A percentile compares a stretch with the other conserved stretches of the same genome.
Evolutionary conservation across 2,888 invertebrate species (phyloP).

Genomic region (Tromatobia lineatoria): DNA sequence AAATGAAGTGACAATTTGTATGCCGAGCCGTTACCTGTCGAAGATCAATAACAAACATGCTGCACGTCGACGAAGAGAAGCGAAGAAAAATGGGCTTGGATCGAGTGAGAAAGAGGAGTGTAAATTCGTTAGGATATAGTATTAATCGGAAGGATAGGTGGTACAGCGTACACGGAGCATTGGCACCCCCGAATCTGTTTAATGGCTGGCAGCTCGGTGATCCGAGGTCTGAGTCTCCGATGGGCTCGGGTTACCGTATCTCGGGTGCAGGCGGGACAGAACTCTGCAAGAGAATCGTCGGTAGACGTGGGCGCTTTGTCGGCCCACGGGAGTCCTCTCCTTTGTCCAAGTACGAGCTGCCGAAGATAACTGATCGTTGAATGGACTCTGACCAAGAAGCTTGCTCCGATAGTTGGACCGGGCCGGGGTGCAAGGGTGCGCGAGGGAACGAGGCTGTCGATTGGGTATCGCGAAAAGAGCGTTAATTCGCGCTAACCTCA

Average conservation of each 20-base stretch:
- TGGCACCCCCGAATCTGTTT: constrained; percentile 46
- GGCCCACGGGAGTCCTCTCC: constrained; percentile 30
- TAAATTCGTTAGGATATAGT: constrained; percentile 12
- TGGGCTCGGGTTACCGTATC: constrained; percentile 50
- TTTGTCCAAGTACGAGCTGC: constrained; percentile 52
- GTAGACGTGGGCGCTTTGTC: constrained; percentile 48
- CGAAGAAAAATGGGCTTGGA: constrained; percentile 7
- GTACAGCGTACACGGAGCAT: constrained; percentile 5
- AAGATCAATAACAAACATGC: constrained; percentile 3
- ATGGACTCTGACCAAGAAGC: constrained; percentile 38
- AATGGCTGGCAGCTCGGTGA: neutral
- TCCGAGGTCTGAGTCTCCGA: constrained; percentile 5
- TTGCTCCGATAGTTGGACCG: neutral
- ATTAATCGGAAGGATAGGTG: constrained; percentile 17
- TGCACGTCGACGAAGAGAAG: constrained; percentile 1
- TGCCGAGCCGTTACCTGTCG: neutral
- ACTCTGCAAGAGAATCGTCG: constrained; percentile 31
- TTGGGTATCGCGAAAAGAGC: constrained; percentile 47
- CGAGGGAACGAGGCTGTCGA: constrained; percentile 12
- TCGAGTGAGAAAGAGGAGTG: constrained; percentile 1
- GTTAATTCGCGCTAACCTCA: constrained; percentile 52
- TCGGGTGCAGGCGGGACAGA: constrained; percentile 8
- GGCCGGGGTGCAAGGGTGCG: constrained; percentile 18
- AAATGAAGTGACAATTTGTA: neutral
- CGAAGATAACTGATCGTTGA: constrained; percentile 60